Percentiles rank a stretch among this genome's conserved stretches.
Evolutionary conservation across 2,888 invertebrate species (phyloP).

Genomic region (Eulithis prunata): DNA sequence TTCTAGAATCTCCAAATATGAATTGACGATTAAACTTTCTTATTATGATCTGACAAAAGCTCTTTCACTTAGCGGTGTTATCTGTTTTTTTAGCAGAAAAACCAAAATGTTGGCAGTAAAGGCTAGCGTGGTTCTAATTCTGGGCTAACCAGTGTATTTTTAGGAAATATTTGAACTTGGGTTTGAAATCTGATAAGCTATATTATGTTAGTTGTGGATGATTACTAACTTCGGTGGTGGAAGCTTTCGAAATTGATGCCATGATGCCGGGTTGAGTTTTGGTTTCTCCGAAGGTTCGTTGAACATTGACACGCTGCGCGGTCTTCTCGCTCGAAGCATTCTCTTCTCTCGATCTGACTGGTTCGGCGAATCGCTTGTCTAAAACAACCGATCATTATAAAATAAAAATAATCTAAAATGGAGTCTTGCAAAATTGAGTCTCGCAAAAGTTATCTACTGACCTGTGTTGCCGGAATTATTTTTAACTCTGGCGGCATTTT

Average conservation of each 20-base stretch:
- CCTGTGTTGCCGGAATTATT: conserved; percentile 73
- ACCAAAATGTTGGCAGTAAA: too few relatives aligned
- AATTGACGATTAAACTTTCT: too few relatives aligned
- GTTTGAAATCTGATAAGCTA: too few relatives aligned
- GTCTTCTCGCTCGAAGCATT: conserved; percentile 63
- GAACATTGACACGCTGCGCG: conserved; percentile 78
- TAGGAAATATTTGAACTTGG: too few relatives aligned
- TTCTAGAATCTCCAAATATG: too few relatives aligned
- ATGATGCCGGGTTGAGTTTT: conserved; percentile 75
- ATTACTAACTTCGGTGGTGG: conserved; percentile 74
- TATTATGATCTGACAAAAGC: too few relatives aligned
- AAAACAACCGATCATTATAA: too few relatives aligned
- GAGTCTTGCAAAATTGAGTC: not conserved
- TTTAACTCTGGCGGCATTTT: conserved; percentile 83
- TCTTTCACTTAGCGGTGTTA: too few relatives aligned
- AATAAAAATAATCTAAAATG: not conserved
- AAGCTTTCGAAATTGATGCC: conserved; percentile 78
- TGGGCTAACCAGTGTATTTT: too few relatives aligned
- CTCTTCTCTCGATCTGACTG: conserved; percentile 76
- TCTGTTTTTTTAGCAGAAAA: too few relatives aligned
- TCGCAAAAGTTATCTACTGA: conserved; percentile 50
- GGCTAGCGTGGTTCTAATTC: too few relatives aligned
- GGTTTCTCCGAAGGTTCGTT: conserved; percentile 71
- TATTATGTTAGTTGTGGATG: too few relatives aligned
- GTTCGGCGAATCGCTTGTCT: conserved; percentile 80